phyloP scores from a whole-genome alignment of 2,113 vertebrate species.

The Pteropus alecto region DNA sequence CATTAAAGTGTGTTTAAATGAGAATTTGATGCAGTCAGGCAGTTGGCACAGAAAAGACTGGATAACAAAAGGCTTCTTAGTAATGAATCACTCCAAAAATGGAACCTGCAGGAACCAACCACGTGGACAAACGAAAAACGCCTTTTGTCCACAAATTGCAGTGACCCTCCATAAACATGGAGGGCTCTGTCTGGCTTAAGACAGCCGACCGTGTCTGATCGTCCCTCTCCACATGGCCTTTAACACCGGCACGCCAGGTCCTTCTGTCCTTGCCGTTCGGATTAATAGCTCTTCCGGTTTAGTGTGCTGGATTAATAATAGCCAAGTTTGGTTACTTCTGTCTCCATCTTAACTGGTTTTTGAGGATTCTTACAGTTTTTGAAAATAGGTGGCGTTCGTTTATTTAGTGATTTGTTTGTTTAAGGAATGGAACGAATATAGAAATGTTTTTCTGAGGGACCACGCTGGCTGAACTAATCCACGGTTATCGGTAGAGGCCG shows the following conservation, averaged over 20 bases:
- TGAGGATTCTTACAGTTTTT: not conserved
- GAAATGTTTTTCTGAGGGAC: conserved; percentile 30
- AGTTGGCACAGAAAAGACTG: not conserved
- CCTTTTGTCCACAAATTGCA: conserved; percentile 78
- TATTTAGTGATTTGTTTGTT: not conserved
- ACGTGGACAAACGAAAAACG: conserved; percentile 74
- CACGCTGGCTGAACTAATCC: not conserved
- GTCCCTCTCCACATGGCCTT: conserved; percentile 82
- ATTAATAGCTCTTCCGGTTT: not conserved
- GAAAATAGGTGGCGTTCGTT: not conserved
- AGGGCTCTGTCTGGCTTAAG: conserved; percentile 85
- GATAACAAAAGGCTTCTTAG: conserved; percentile 49
- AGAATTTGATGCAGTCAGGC: conserved; percentile 54
- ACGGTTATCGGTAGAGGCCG: not conserved
- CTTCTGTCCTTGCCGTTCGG: not conserved
- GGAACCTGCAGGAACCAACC: conserved; percentile 79
- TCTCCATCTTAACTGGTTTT: conserved; percentile 20
- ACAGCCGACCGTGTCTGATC: conserved; percentile 78
- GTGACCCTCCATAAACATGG: conserved; percentile 83
- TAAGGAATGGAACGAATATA: not conserved
- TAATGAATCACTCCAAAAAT: conserved; percentile 41
- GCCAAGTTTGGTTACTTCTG: not conserved
- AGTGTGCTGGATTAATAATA: not conserved
- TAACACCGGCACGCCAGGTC: not conserved
- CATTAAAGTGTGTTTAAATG: conserved; percentile 55